A percentile compares a stretch with the other conserved stretches of the same genome.
These are phyloP conservation scores for Poecilia latipinna DNA, from an alignment of 2,113 vertebrate species.

Conservation along the genomic window DNA sequence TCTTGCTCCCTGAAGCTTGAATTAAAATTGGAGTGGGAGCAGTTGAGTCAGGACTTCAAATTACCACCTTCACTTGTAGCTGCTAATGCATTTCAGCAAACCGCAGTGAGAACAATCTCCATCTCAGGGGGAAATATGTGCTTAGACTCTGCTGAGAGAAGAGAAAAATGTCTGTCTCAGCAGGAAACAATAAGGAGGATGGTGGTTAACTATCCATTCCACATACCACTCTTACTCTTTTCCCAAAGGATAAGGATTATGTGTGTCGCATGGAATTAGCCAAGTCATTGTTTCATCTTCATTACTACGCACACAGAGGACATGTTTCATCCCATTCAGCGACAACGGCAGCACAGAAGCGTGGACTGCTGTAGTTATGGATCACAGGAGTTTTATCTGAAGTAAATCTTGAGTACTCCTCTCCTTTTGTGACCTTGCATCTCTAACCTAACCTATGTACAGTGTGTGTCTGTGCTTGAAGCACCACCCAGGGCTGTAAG, in stretches of 20 bases:
- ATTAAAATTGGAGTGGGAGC: constrained; percentile 31
- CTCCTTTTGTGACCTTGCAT: constrained; percentile 59
- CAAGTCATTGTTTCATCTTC: constrained; percentile 38
- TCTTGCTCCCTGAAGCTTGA: constrained; percentile 45
- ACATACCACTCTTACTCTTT: background rate
- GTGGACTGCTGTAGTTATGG: constrained; percentile 11
- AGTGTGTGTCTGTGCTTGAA: constrained; percentile 29
- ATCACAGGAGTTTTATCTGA: constrained; percentile 68
- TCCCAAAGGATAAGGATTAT: constrained; percentile 35
- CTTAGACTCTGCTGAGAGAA: constrained; percentile 11
- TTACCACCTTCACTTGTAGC: constrained; percentile 46
- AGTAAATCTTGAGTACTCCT: constrained; percentile 74
- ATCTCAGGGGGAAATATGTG: constrained; percentile 25
- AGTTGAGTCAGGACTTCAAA: constrained; percentile 37
- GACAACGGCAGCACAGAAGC: background rate
- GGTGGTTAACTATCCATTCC: constrained; percentile 10
- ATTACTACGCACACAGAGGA: constrained; percentile 19
- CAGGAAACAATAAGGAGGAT: constrained; percentile 10
- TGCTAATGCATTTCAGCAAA: constrained; percentile 65
- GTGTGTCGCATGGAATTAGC: constrained; percentile 7
- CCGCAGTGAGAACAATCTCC: constrained; percentile 37
- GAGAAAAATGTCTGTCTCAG: constrained; percentile 24
- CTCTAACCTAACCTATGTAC: constrained; percentile 38
- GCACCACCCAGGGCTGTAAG: constrained; percentile 30
- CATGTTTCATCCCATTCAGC: constrained; percentile 1